Evolutionary conservation across 2,888 invertebrate species (phyloP).

Genomic region (Biston stratarius): DNA sequence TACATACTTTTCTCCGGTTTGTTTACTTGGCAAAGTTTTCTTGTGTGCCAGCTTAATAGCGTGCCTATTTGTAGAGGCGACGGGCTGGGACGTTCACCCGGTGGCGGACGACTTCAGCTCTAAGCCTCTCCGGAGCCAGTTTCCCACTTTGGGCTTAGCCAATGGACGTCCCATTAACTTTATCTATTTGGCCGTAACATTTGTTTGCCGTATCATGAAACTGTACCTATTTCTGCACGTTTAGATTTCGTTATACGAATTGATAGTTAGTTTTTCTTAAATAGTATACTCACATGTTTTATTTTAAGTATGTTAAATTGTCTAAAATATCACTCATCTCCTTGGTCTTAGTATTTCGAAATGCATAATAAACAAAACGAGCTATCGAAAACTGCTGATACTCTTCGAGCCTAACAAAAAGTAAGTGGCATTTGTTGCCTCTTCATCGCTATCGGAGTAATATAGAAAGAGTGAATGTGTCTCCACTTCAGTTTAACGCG

Average conservation of each 20-base stretch:
- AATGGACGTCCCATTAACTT: conserved; percentile 57
- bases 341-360: neutral
- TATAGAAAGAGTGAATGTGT: conserved; percentile 36
- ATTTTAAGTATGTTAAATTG: neutral
- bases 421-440: conserved; percentile 17
- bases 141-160: conserved; percentile 56
- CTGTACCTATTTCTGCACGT: conserved; percentile 17
- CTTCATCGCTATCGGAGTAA: conserved; percentile 26
- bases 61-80: conserved; percentile 58
- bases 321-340: neutral
- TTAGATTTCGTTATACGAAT: conserved; percentile 20
- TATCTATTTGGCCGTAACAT: conserved; percentile 49
- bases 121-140: conserved; percentile 54
- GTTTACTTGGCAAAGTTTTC: conserved; percentile 65
- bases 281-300: neutral
- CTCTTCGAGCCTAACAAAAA: conserved; percentile 3
- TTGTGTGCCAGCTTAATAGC: conserved; percentile 60
- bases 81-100: conserved; percentile 55
- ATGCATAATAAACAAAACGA: conserved; percentile 1
- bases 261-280: conserved; percentile 8
- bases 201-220: conserved; percentile 31
- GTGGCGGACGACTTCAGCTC: conserved; percentile 49
- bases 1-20: conserved; percentile 53
- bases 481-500: conserved; percentile 38
- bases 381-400: neutral